Conservation (phyloP, 2,113 vertebrate species). For the Callithrix jacchus region DNA sequence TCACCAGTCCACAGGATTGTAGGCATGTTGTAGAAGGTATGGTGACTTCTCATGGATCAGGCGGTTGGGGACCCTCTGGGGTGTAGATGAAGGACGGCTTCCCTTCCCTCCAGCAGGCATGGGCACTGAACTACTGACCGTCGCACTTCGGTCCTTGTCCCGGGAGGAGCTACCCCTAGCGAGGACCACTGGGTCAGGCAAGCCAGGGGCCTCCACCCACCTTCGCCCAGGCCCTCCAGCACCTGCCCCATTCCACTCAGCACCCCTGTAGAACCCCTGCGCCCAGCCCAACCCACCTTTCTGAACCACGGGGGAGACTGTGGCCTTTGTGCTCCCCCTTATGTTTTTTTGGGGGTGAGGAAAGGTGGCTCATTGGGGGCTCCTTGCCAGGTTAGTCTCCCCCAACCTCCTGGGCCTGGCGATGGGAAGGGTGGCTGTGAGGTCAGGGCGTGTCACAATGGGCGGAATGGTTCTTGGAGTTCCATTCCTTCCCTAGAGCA, state of each 20-base stretch:
- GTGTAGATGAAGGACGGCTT: background rate
- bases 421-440: conserved; percentile 49
- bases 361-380: conserved; percentile 72
- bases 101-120: conserved; percentile 87
- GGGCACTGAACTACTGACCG: conserved; percentile 73
- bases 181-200: background rate
- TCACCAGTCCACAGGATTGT: conserved; percentile 97
- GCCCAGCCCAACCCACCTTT: conserved; percentile 58
- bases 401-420: conserved; percentile 45
- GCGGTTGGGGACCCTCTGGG: conserved; percentile 85
- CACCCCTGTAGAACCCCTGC: background rate
- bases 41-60: conserved; percentile 91
- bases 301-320: conserved; percentile 74
- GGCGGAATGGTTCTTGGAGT: conserved; percentile 39
- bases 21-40: conserved; percentile 94
- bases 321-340: conserved; percentile 76
- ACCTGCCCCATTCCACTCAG: background rate
- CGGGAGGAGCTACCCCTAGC: conserved; percentile 56
- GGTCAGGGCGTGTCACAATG: conserved; percentile 64
- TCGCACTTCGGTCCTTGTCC: conserved; percentile 76
- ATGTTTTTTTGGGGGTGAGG: conserved; percentile 69
- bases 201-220: background rate
- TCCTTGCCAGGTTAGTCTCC: conserved; percentile 69
- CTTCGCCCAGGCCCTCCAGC: background rate
- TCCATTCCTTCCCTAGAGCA: conserved; percentile 32